Percentiles rank a stretch among this genome's conserved stretches.
Conservation (phyloP, 1,140 invertebrate genomes). For the Teleopsis dalmanni region DNA sequence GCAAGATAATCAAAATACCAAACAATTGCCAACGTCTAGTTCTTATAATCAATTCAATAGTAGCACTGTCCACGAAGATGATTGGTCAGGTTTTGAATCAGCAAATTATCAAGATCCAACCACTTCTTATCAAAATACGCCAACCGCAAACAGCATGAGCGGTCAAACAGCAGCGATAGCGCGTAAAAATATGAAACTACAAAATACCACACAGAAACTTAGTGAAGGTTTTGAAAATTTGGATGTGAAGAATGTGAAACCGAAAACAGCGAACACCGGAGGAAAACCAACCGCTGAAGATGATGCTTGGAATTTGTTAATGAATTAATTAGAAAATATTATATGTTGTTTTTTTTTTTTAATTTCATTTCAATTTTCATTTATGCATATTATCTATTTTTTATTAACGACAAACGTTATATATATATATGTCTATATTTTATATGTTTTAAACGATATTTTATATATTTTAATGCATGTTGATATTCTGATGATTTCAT, state of each 20-base stretch:
- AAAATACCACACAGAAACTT: slow-evolving; percentile 31
- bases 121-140: slow-evolving; percentile 36
- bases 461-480: too few relatives aligned
- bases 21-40: slow-evolving; percentile 33
- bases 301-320: slow-evolving; percentile 52
- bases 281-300: slow-evolving; percentile 46
- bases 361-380: too few relatives aligned
- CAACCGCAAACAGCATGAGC: slow-evolving; percentile 16
- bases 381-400: too few relatives aligned
- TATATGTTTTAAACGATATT: too few relatives aligned
- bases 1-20: slow-evolving; percentile 30
- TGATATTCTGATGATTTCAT: too few relatives aligned
- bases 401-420: too few relatives aligned
- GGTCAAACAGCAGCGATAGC: slow-evolving; percentile 4
- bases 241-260: slow-evolving; percentile 44
- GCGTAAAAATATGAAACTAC: slow-evolving; percentile 29
- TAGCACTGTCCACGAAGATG: slow-evolving; percentile 25
- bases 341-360: too few relatives aligned
- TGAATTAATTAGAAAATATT: too few relatives aligned
- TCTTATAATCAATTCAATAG: slow-evolving; percentile 30
- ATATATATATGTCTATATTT: too few relatives aligned
- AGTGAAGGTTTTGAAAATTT: slow-evolving; percentile 48
- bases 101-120: slow-evolving; percentile 29
- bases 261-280: slow-evolving; percentile 26
- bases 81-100: slow-evolving; percentile 36